Evolutionary conservation across 2,888 invertebrate genomes (phyloP).

Genomic region (Junonia oenone): DNA sequence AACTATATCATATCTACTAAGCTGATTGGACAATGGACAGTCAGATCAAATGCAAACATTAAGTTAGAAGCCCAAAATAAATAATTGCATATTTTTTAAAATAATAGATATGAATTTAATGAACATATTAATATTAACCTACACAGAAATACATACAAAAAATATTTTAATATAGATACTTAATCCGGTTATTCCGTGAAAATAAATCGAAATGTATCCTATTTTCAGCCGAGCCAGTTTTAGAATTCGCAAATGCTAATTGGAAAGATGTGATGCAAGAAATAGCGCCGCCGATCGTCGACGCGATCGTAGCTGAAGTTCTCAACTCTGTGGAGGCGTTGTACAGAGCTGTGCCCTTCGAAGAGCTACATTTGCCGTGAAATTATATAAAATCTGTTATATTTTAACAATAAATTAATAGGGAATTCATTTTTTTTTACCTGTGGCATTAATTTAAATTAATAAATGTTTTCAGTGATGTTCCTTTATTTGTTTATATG

Average conservation of each 20-base stretch:
- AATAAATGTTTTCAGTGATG: neutral
- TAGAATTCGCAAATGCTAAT: constrained; percentile 51
- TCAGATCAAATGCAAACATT: too few species aligned
- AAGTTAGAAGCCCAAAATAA: too few species aligned
- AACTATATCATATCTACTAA: too few species aligned
- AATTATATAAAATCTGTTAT: neutral
- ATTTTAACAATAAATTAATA: neutral
- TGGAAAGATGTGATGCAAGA: constrained; percentile 65
- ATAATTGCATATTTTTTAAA: too few species aligned
- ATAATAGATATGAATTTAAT: too few species aligned
- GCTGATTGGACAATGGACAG: too few species aligned
- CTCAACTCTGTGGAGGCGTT: constrained; percentile 46
- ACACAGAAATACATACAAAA: too few species aligned
- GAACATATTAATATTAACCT: too few species aligned
- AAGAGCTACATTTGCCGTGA: neutral
- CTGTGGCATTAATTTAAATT: neutral
- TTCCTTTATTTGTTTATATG: too few species aligned
- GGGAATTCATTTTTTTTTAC: neutral
- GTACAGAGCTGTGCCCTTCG: constrained; percentile 49
- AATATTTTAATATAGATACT: too few species aligned
- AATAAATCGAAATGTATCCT: neutral
- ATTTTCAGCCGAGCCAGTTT: constrained; percentile 52
- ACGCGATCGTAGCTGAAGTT: constrained; percentile 47
- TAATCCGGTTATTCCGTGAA: too few species aligned
- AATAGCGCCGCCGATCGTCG: constrained; percentile 57